Conservation (phyloP, 2,888 invertebrate genomes). For the Linyphia triangularis region DNA sequence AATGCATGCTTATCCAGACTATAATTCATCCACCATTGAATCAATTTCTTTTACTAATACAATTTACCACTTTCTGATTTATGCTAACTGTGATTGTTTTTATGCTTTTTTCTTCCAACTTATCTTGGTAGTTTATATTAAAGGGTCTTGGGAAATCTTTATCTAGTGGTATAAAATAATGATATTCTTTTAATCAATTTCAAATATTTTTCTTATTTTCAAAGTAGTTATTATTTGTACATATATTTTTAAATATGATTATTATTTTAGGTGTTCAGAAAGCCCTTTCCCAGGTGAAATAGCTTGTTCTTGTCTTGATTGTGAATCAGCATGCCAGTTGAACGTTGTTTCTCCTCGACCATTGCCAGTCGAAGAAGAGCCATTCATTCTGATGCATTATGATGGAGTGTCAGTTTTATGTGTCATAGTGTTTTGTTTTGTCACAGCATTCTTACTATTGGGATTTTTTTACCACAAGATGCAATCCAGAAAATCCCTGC, state of each 20-base stretch:
- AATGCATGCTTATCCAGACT: too few species aligned
- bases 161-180: too few species aligned
- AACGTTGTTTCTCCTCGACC: slow-evolving; percentile 67
- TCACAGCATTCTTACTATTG: slow-evolving; percentile 86
- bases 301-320: slow-evolving; percentile 77
- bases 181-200: not conserved
- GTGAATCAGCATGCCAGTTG: slow-evolving; percentile 82
- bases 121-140: too few species aligned
- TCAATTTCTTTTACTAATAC: too few species aligned
- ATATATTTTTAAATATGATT: not conserved
- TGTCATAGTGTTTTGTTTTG: slow-evolving; percentile 87
- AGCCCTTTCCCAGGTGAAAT: slow-evolving; percentile 85
- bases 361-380: slow-evolving; percentile 45
- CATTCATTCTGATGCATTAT: slow-evolving; percentile 83
- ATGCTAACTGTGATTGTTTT: too few species aligned
- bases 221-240: not conserved
- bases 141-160: too few species aligned
- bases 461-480: slow-evolving; percentile 78
- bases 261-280: slow-evolving; percentile 78
- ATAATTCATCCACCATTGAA: too few species aligned
- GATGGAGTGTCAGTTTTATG: slow-evolving; percentile 90
- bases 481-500: slow-evolving; percentile 52
- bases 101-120: too few species aligned
- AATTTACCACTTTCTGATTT: too few species aligned
- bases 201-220: not conserved